Evolutionary conservation across 2,888 invertebrate genomes (phyloP), one percentile per base, ranked within the genome.

Genomic region (Brachycybe producta): DNA sequence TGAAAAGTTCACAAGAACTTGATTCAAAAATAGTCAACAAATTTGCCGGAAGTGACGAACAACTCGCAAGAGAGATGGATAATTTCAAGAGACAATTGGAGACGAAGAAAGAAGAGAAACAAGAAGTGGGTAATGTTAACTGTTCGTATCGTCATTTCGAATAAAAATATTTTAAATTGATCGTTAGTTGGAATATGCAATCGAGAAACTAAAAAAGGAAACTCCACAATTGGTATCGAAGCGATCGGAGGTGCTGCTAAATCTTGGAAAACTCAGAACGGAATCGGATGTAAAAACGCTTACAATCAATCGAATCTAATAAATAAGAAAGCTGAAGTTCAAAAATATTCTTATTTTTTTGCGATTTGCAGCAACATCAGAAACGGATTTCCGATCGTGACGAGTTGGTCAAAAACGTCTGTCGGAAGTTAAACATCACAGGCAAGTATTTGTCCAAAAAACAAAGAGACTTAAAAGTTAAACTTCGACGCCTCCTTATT

Each of bases 241-340:
- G 21, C 23, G 44, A 19, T 17, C 17, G 30, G 44, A 30, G 13
- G 21, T 44, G 19, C 24, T 44, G 21, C 1, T 47, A 15, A 19
- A 36, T 15, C 24, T 47, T 19, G 38, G 47, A 1, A 47, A 47
- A 26, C 38, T 47, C 24, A 21, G 26, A 26, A 36, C 47, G n/a
- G 26, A 47, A 38, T 17, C 38, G 19, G 38, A 47, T 8, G 47
- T 47, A 19, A 34, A 34, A 19, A 21, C 13, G 3, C 19, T 11
- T 45, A n/a, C n/a, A 30, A 30, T 11, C 8, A 30, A 30, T 30
- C 11, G 21, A 11, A 39, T 19, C 2, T 3, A 19, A 5, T 39
- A 2, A 39, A 19, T 17, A 35, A 17, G 35, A 3, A 24, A 17
- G 24, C 21, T 19, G 39, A 39, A 23, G 17, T 5, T 5, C 23